Evolutionary conservation across 1,140 invertebrate species (phyloP), one percentile per base, ranked within the genome.

Genomic region (Globodera rostochiensis): DNA sequence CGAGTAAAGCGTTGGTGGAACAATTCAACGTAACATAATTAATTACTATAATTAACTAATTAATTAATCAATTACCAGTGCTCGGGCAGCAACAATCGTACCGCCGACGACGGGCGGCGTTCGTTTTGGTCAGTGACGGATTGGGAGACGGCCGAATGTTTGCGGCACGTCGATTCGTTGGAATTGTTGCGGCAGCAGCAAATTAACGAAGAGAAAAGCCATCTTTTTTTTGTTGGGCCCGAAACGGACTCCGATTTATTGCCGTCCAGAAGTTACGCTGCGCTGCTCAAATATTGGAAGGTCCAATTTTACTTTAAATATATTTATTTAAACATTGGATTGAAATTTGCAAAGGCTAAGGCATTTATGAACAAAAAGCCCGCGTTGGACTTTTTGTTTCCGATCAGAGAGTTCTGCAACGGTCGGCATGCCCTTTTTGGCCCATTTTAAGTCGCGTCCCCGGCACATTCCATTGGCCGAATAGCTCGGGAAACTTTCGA

Each of bases 231-330:
- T 47, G 47, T 19, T 4, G 80, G 79, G n/a, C 74, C 79, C 45
- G 80, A 82, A n/a, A 5, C 15, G 13, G 80, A 81, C 57, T 45
- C 80, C 13, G 79, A 81, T 50, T 45, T 82, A 8, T 69, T 82
- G 47, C 81, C 81, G 4, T 57, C 46, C n/a, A 50, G 21, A 15
- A 82, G 49, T 67, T 82, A 25, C 46, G 69, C 47, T 0, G 79
- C 73, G 21, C 70, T 83, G 15, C 69, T 82, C 46, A 60, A 66
- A 46, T 50, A 82, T 60, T 82, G 64, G 67, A 83, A 82, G 80
- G 81, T 80, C 73, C 36, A 79, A 19, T 5, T 71, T 0, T 71
- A 36, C 3, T 47, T 45, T 71, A 45, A 71, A 47, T 71, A 8
- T 0, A 73, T 73, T n/a, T n/a, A 73, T n/a, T 50, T 50, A 50